These are phyloP conservation scores for Brachionus paranguensis DNA, from an alignment of 1,140 invertebrate species.

Conservation along the genomic window DNA sequence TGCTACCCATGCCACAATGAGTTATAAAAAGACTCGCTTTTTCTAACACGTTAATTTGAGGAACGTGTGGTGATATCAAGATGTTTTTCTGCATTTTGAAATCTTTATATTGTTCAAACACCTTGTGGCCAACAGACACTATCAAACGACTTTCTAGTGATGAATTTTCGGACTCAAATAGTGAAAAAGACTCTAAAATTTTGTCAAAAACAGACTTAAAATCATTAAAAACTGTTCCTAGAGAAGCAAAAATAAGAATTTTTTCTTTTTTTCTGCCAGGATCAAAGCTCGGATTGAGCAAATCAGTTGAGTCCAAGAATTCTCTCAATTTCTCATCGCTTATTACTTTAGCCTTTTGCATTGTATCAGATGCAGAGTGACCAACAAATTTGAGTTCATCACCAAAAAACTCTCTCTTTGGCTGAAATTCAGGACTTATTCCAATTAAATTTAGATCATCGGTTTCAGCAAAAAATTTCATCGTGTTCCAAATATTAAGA, in stretches of 20 bases:
- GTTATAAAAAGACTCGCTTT: conserved; percentile 18
- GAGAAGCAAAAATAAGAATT: not conserved
- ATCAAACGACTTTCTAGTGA: not conserved
- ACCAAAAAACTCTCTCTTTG: not conserved
- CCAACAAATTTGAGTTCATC: conserved; percentile 2
- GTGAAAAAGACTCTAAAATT: not conserved
- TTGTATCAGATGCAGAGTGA: not conserved
- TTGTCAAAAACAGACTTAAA: conserved; percentile 2
- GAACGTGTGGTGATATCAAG: not conserved
- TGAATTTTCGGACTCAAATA: not conserved
- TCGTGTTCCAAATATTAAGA: not conserved
- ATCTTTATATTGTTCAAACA: not conserved
- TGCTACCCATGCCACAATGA: conserved; percentile 6
- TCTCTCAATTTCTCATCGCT: not conserved
- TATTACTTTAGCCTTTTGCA: not conserved
- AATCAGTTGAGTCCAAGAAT: not conserved
- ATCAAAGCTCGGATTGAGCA: not conserved
- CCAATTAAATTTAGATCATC: not conserved
- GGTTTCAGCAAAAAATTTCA: not conserved
- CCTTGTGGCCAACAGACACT: not conserved
- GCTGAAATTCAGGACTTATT: conserved; percentile 23
- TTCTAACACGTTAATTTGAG: not conserved
- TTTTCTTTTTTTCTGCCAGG: not conserved
- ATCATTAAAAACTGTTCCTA: conserved; percentile 32
- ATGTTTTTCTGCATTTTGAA: not conserved